Evolutionary conservation across 2,797 vertebrate genomes (phyloP).

Genomic region (Delichon dasypus): DNA sequence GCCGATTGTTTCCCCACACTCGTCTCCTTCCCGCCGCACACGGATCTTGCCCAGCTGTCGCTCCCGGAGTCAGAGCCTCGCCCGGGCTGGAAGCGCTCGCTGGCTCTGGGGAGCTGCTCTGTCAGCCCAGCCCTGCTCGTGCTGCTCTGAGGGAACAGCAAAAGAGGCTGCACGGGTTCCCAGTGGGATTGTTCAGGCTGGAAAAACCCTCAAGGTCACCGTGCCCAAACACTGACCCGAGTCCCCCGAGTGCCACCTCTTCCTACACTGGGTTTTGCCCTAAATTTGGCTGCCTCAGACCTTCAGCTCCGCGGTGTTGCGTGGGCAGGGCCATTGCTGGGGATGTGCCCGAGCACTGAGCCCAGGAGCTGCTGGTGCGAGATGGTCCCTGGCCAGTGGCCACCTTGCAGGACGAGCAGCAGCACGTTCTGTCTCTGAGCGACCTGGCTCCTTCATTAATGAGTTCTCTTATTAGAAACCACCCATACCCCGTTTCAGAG

Average conservation of each 20-base stretch:
- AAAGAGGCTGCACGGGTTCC: background rate
- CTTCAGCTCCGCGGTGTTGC: rapidly evolving
- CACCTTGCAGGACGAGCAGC: background rate
- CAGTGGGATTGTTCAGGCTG: background rate
- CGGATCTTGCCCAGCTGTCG: background rate
- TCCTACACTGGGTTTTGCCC: rapidly evolving
- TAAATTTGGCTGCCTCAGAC: rapidly evolving
- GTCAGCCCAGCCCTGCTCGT: rapidly evolving
- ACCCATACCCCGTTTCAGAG: rapidly evolving
- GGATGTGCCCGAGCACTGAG: rapidly evolving
- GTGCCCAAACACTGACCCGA: background rate
- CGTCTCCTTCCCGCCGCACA: background rate
- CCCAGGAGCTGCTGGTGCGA: background rate
- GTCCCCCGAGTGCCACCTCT: background rate
- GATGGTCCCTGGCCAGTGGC: background rate
- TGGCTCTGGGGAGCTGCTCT: background rate
- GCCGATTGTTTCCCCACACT: background rate
- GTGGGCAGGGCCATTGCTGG: background rate
- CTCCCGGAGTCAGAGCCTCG: background rate
- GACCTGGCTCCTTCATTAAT: rapidly evolving
- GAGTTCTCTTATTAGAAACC: background rate
- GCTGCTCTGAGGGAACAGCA: rapidly evolving
- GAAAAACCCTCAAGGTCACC: background rate
- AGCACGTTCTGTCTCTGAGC: rapidly evolving
- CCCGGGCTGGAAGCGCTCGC: background rate